Conservation (phyloP, 2,113 vertebrate species). For the Daphoenositta chrysoptera region DNA sequence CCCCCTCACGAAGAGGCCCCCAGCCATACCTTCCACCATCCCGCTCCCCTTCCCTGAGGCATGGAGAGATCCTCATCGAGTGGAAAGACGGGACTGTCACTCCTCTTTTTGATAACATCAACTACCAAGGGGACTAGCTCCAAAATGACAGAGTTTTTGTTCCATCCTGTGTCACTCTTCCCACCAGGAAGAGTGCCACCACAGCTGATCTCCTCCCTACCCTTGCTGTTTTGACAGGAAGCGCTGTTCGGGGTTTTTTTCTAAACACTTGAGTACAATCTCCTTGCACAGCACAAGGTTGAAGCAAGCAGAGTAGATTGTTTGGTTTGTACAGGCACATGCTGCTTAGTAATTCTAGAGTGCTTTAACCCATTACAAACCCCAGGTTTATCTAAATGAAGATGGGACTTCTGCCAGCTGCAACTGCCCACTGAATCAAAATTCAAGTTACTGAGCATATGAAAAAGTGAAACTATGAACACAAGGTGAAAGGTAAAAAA, state of each 20-base stretch:
- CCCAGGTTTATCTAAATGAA: background rate
- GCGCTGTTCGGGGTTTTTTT: background rate
- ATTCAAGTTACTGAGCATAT: background rate
- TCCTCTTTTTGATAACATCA: constrained; percentile 75
- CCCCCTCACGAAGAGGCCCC: background rate
- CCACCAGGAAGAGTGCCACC: background rate
- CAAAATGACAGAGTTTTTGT: background rate
- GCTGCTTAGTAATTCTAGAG: background rate
- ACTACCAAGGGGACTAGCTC: constrained; percentile 33
- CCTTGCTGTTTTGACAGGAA: background rate
- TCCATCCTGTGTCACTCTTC: background rate
- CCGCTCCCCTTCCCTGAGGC: constrained; percentile 70
- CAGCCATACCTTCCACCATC: constrained; percentile 19
- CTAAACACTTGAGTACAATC: background rate
- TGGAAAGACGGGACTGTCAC: constrained; percentile 85
- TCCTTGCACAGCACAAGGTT: background rate
- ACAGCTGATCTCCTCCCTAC: background rate
- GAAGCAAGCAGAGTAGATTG: background rate
- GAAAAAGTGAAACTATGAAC: background rate
- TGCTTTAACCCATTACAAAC: background rate
- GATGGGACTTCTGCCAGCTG: background rate
- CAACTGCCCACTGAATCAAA: background rate
- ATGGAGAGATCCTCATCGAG: constrained; percentile 82
- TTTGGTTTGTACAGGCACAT: background rate
- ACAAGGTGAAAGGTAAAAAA: background rate